These are phyloP conservation scores for Ptychodera flava DNA, from an alignment of 35 echinoderm and acorn worm genomes.

Conservation along the genomic window DNA sequence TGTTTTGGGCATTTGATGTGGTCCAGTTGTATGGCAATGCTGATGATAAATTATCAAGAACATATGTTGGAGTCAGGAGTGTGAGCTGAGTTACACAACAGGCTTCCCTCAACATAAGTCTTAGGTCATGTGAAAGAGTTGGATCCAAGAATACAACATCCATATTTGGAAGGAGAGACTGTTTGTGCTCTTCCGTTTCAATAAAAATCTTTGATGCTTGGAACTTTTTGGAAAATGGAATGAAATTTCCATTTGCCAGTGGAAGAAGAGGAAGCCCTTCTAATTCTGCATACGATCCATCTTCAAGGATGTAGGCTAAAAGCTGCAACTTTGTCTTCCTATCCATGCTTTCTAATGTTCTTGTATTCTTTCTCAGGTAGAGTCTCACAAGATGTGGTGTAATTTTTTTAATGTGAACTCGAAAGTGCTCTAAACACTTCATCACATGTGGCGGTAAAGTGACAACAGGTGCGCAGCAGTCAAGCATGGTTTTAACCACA, in stretches of 20 bases:
- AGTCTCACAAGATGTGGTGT: slow-evolving; percentile 22
- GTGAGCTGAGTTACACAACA: not conserved
- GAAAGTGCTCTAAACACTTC: not conserved
- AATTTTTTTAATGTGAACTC: not conserved
- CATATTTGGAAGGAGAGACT: not conserved
- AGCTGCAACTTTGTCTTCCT: slow-evolving; percentile 34
- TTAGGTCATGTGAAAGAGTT: not conserved
- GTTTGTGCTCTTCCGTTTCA: not conserved
- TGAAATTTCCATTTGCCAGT: slow-evolving; percentile 35
- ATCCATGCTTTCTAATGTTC: slow-evolving; percentile 10
- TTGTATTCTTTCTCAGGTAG: slow-evolving; percentile 1
- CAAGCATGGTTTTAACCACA: not conserved
- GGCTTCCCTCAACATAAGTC: not conserved
- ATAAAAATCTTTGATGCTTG: not conserved
- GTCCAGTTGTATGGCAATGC: not conserved
- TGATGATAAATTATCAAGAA: not conserved
- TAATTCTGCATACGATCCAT: slow-evolving; percentile 14
- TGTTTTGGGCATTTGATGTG: not conserved
- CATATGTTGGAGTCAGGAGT: not conserved
- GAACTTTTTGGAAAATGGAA: slow-evolving; percentile 6
- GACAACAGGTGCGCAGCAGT: not conserved
- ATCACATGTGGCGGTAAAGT: slow-evolving; percentile 12
- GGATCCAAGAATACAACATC: not conserved
- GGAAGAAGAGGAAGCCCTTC: slow-evolving; percentile 32
- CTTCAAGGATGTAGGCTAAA: slow-evolving; percentile 33